Evolutionary conservation across 1,140 invertebrate species (phyloP).

Genomic region (Planococcus citri): DNA sequence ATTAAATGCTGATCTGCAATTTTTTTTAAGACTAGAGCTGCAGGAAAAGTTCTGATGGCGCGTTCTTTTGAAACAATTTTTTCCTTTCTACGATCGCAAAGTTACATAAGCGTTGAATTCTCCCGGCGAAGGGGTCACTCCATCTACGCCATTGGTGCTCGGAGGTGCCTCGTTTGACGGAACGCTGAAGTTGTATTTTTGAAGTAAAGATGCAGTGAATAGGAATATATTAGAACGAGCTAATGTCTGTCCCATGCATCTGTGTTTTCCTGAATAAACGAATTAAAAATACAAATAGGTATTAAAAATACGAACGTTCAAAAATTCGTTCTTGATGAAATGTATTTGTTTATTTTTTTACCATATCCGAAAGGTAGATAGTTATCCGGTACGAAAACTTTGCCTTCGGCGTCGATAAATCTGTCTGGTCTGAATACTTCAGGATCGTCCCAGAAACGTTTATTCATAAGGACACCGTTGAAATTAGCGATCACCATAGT

Average conservation of each 20-base stretch:
- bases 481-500: conserved; percentile 67
- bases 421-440: conserved; percentile 62
- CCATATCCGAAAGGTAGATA: conserved; percentile 68
- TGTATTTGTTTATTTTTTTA: too few relatives aligned
- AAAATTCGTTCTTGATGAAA: too few relatives aligned
- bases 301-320: too few relatives aligned
- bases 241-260: conserved; percentile 73
- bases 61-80: neutral
- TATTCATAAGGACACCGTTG: conserved; percentile 57
- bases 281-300: too few relatives aligned
- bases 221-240: conserved; percentile 76
- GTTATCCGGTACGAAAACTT: conserved; percentile 47
- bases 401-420: conserved; percentile 52
- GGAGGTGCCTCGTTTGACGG: conserved; percentile 48
- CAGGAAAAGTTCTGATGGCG: too few relatives aligned
- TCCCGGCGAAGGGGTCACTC: conserved; percentile 55
- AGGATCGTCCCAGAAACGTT: conserved; percentile 54
- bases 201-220: conserved; percentile 62
- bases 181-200: conserved; percentile 55
- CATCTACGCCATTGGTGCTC: conserved; percentile 50
- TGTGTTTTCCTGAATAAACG: conserved; percentile 65
- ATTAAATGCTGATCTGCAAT: neutral
- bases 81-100: conserved; percentile 32
- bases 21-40: neutral
- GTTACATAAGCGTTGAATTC: conserved; percentile 53